phyloP scores from a whole-genome alignment of 2,888 invertebrate species.

The Lycaena phlaeas region DNA sequence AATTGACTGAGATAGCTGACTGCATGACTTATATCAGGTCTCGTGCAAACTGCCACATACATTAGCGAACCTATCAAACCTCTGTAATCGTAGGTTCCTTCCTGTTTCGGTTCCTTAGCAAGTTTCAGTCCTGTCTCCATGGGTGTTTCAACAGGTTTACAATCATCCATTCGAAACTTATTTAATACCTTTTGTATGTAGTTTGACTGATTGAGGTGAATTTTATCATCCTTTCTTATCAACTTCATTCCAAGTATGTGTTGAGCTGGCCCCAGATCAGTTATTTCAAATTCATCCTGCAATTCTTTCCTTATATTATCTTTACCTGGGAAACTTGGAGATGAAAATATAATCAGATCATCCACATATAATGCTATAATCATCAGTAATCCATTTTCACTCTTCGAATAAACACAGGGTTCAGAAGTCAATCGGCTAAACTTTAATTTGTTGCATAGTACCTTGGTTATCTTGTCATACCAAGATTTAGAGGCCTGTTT shows the following conservation, averaged over 20 bases:
- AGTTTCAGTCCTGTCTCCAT: constrained; percentile 12
- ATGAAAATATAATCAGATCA: constrained; percentile 13
- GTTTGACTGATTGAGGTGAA: background rate
- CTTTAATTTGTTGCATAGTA: no score
- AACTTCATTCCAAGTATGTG: constrained; percentile 15
- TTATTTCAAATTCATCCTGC: constrained; percentile 17
- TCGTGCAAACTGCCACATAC: constrained; percentile 18
- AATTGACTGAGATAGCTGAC: constrained; percentile 21
- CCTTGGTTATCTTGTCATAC: no score
- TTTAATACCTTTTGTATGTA: background rate
- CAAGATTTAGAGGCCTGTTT: no score
- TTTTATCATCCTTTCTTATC: constrained; percentile 5
- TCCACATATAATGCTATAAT: no score
- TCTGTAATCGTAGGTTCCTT: constrained; percentile 4
- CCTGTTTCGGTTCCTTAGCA: background rate
- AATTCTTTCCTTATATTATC: constrained; percentile 13
- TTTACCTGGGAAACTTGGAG: constrained; percentile 2
- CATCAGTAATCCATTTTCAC: no score
- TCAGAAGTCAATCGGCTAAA: no score
- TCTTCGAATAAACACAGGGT: no score
- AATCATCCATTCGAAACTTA: constrained; percentile 2
- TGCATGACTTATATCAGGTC: constrained; percentile 21
- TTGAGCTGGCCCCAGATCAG: constrained; percentile 14
- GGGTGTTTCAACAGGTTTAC: constrained; percentile 13
- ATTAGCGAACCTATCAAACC: constrained; percentile 17